phyloP scores from a whole-genome alignment of 2,113 vertebrate genomes.

The Caloenas nicobarica region DNA sequence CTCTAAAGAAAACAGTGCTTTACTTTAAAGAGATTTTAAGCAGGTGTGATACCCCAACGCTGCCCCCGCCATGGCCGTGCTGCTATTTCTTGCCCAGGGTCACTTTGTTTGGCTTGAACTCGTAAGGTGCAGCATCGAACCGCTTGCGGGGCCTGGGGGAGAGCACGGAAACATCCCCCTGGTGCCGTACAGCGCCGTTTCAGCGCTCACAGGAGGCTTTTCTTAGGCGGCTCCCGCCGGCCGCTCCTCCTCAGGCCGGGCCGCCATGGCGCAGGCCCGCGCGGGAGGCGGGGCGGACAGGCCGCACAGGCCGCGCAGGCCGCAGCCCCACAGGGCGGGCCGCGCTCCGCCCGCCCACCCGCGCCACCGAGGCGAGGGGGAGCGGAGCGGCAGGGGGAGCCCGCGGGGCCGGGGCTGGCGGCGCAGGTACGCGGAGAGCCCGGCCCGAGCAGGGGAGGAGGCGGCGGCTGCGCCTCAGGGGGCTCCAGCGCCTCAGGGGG shows the following conservation, averaged over 20 bases:
- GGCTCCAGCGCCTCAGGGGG: neutral
- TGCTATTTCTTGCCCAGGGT: neutral
- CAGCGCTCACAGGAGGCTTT: neutral
- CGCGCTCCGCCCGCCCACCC: neutral
- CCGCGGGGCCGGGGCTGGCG: too few species aligned
- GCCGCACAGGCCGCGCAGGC: too few species aligned
- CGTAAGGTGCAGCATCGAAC: too few species aligned
- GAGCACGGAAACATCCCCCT: too few species aligned
- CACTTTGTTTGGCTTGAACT: too few species aligned
- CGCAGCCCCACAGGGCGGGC: too few species aligned
- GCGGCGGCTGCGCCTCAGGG: too few species aligned
- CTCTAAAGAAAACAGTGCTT: neutral
- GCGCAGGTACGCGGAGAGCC: neutral
- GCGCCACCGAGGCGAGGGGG: neutral
- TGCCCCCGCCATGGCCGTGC: accelerated
- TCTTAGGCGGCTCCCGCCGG: too few species aligned
- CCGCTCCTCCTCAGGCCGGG: neutral
- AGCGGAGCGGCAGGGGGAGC: neutral
- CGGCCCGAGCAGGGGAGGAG: neutral
- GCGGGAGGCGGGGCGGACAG: too few species aligned
- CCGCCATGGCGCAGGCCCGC: neutral
- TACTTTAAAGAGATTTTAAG: neutral
- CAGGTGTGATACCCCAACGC: accelerated
- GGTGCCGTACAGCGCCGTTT: too few species aligned
- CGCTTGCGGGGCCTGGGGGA: too few species aligned